phyloP scores from a whole-genome alignment of 2,113 vertebrate species.

The Mellivora capensis region DNA sequence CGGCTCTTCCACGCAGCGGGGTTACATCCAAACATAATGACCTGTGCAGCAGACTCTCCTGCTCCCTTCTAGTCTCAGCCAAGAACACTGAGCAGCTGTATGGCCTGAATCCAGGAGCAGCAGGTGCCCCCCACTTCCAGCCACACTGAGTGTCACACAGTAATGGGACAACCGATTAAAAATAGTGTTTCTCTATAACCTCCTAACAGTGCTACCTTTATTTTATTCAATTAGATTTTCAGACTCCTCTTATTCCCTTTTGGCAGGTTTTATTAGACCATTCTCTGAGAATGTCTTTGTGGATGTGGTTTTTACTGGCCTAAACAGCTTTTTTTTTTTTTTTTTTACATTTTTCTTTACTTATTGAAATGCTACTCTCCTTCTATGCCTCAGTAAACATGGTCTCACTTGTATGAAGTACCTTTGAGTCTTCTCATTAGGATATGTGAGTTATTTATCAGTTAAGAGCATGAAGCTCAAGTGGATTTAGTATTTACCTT shows the following conservation, averaged over 20 bases:
- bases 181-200: neutral
- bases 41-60: fast-evolving
- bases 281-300: neutral
- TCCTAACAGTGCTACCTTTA: neutral
- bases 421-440: neutral
- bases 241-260: neutral
- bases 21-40: neutral
- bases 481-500: neutral
- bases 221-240: neutral
- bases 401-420: neutral
- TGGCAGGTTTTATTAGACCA: neutral
- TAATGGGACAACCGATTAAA: neutral
- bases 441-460: conserved; percentile 8
- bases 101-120: neutral
- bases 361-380: neutral
- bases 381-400: neutral
- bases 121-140: neutral
- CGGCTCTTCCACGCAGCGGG: fast-evolving
- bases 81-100: neutral
- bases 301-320: neutral
- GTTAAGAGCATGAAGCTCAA: neutral
- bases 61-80: neutral
- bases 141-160: too few species aligned
- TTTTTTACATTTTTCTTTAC: neutral
- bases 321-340: neutral